Evolutionary conservation across 1,140 invertebrate genomes (phyloP).

Genomic region (Cyrtorhinus lividipennis): DNA sequence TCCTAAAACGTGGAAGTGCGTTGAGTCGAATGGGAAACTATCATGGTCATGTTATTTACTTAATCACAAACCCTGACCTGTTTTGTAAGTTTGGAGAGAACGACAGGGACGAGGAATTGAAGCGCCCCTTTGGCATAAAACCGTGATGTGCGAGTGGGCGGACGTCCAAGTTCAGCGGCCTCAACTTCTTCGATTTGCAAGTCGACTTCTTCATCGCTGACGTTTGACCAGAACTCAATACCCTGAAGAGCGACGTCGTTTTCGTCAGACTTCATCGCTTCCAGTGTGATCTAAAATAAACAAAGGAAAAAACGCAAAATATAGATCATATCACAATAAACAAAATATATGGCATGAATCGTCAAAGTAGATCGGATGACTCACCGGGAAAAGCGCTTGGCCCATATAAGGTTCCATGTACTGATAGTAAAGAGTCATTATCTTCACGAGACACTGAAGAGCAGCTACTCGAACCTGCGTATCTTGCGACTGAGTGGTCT

Average conservation of each 20-base stretch:
- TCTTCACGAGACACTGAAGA: conserved; percentile 96
- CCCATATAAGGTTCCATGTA: conserved; percentile 99
- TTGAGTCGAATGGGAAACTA: background rate
- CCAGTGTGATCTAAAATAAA: conserved; percentile 69
- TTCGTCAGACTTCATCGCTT: conserved; percentile 94
- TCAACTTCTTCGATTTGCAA: conserved; percentile 88
- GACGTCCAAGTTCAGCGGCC: conserved; percentile 76
- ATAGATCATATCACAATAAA: background rate
- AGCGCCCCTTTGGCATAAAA: conserved; percentile 94
- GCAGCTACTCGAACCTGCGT: conserved; percentile 86
- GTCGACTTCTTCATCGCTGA: conserved; percentile 98
- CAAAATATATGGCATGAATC: conserved; percentile 2
- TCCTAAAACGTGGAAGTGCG: too few species aligned
- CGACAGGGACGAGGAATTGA: conserved; percentile 84
- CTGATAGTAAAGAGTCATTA: conserved; percentile 96
- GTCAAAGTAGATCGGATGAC: conserved; percentile 24
- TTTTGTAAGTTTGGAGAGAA: conserved; percentile 88
- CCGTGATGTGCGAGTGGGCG: conserved; percentile 76
- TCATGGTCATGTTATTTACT: too few species aligned
- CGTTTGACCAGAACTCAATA: conserved; percentile 99
- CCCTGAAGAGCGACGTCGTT: conserved; percentile 96
- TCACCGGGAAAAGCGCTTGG: conserved; percentile 86
- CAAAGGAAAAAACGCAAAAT: background rate
- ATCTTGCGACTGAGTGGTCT: conserved; percentile 70
- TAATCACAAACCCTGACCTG: conserved; percentile 40